Base-by-base conservation (phyloP, 1,140 invertebrate species). In the Listronotus bonariensis region DNA sequence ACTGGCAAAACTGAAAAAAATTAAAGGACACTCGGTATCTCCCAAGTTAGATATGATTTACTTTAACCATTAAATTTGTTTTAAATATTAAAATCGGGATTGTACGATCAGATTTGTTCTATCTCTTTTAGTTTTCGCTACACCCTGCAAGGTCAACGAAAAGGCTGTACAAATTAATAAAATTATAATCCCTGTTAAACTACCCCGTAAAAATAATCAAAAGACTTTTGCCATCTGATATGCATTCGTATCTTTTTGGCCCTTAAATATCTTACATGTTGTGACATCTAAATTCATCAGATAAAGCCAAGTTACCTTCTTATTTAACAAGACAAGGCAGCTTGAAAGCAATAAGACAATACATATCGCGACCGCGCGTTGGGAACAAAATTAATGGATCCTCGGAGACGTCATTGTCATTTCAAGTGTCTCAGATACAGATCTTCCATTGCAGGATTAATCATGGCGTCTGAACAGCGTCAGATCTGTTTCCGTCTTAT, bases 341-440 rank as follows among this genome's bases (percentile, higher is more conserved):
- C 32, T 38, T 53, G 31, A 34, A 26, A 20, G 48, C 48, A 31
- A 51, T 53, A 36, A 53, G 32, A 53, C 51, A 38, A 53, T 53
- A 53, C 32, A 38, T 31, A 11, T n/a, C 36, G 40, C 53, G 53
- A 42, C 40, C 36, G 48, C 38, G 38, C 40, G 14, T 38, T 34
- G 36, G 42, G 31, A 49, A 48, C n/a, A 34, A 54, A 55, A 69
- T 67, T 67, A 69, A 69, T 69, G 59, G 42, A 59, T 65, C 55
- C 51, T 59, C 64, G 38, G 52, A 69, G 64, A 69, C 56, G 61
- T 69, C 68, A 67, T 64, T 67, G 68, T 69, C 68, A 60, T 69
- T 58, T 66, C 68, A 51, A 62, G 63, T 69, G 68, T 61, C 63
- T 64, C 53, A 65, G 68, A 69, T 69, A 69, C 31, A 63, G 54